Evolutionary conservation across 2,797 vertebrate species (phyloP), one percentile per base, ranked within the genome.

Genomic region (Rhinogobio ventralis): DNA sequence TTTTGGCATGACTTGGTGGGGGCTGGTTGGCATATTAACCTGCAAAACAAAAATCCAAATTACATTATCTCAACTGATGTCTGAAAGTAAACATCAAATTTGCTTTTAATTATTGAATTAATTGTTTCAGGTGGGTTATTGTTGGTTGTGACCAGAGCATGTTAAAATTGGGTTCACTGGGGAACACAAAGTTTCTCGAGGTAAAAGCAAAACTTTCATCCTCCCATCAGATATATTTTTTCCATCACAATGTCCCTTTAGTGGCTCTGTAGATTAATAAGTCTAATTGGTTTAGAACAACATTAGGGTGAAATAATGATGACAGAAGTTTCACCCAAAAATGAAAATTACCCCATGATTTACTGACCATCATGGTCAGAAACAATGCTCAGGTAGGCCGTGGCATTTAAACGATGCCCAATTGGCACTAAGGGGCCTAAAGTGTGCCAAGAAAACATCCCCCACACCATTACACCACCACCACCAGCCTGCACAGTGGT

Each of bases 21-120:
- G 20, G 10, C 23, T 74, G 46, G 19, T 36, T 57, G 42, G 7
- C 39, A 33, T 84, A 81, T 84, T 77, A 84, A 25, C 73, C 62
- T 71, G 55, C 42, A 39, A 77, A 75, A n/a, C 25, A 74, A 49
- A 51, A 25, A n/a, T 42, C 36, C 14, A 42, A 60, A 25, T 67
- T 19, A 28, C 49, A 57, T n/a, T n/a, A n/a, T 67, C n/a, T 57
- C 49, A 28, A 45, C 23, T 39, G 25, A 73, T 67, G 60, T 67
- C 36, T 69, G 5, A n/a, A n/a, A n/a, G 6, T 33, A 15, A 55
- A 36, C 49, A 30, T 57, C 23, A 25, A 5, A 25, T 60, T 10
- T 25, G n/a, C 8, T 60, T 60, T 7, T 28, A 15, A 46, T 25
- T 25, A 3, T 71, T 42, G 3, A 1, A 0, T 8, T n/a, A n/a